A percentile compares a stretch with the other conserved stretches of the same genome.
Evolutionary conservation across 2,797 vertebrate species (phyloP).

Genomic region (Cetoscarus ocellatus): DNA sequence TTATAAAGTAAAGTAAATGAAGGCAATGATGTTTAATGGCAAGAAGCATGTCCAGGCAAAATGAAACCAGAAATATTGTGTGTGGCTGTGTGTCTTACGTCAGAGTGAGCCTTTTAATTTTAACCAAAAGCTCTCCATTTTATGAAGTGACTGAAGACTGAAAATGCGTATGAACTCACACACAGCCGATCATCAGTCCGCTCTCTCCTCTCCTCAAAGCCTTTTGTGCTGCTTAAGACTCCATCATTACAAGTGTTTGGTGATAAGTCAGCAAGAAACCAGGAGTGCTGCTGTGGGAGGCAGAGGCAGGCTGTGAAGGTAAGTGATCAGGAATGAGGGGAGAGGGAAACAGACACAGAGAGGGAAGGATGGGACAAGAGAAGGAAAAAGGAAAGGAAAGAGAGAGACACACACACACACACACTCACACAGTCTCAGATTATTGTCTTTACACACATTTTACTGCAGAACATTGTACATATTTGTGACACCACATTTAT

Average conservation of each 20-base stretch:
- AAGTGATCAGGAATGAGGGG: slow-evolving; percentile 23
- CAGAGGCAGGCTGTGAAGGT: slow-evolving; percentile 6
- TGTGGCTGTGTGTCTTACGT: slow-evolving; percentile 2
- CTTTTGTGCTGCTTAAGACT: slow-evolving; percentile 26
- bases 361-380: not conserved
- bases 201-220: slow-evolving; percentile 44
- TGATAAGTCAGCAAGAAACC: slow-evolving; percentile 40
- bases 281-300: slow-evolving; percentile 6
- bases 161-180: slow-evolving; percentile 9
- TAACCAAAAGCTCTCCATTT: slow-evolving; percentile 12
- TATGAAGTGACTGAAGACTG: slow-evolving; percentile 5
- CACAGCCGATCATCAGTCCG: slow-evolving; percentile 6
- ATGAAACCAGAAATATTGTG: no score
- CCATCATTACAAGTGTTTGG: slow-evolving; percentile 58
- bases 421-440: no score
- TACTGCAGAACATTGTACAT: no score
- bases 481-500: no score
- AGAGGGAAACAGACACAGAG: slow-evolving; percentile 3
- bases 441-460: no score
- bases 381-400: not conserved
- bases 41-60: not conserved
- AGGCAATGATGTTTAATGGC: not conserved
- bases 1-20: no score
- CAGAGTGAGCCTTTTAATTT: not conserved
- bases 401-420: not conserved